A percentile compares a stretch with the other conserved stretches of the same genome.
phyloP scores from a whole-genome alignment of 2,888 invertebrate species.

The Teleiodes luculella region DNA sequence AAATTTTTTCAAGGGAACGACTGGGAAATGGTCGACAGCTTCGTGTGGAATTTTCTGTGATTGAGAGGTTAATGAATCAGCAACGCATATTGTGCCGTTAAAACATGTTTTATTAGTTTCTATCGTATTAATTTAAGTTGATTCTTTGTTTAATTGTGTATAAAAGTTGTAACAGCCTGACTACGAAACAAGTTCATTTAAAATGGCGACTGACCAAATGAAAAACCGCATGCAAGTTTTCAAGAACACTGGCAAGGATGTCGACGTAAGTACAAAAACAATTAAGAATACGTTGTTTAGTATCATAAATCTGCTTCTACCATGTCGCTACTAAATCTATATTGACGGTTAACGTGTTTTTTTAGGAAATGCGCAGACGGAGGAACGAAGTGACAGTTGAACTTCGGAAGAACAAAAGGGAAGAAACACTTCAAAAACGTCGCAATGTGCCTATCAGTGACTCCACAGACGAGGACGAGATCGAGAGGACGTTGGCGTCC shows the following conservation, averaged over 20 bases:
- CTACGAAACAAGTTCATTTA: slow-evolving; percentile 66
- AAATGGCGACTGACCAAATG: slow-evolving; percentile 88
- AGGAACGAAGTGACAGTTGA: slow-evolving; percentile 98
- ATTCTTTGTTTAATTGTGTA: slow-evolving; percentile 67
- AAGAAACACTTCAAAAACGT: slow-evolving; percentile 96
- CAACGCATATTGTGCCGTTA: slow-evolving; percentile 55
- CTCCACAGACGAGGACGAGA: slow-evolving; percentile 89
- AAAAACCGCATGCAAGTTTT: slow-evolving; percentile 95
- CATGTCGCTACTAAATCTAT: slow-evolving; percentile 1
- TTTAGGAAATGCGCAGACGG: slow-evolving; percentile 96
- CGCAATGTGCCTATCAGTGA: slow-evolving; percentile 95
- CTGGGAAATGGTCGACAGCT: slow-evolving; percentile 57
- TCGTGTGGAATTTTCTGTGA: slow-evolving; percentile 58
- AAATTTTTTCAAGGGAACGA: slow-evolving; percentile 46
- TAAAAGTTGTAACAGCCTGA: slow-evolving; percentile 42
- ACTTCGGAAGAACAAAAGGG: slow-evolving; percentile 97
- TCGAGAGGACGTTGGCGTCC: slow-evolving; percentile 82
- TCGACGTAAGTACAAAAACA: slow-evolving; percentile 88
- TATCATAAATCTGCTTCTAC: neutral
- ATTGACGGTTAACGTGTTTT: slow-evolving; percentile 25
- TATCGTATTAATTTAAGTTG: slow-evolving; percentile 56
- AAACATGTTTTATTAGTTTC: slow-evolving; percentile 70
- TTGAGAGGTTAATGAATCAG: slow-evolving; percentile 65
- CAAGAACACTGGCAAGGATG: slow-evolving; percentile 99
- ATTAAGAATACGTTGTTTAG: neutral